Base-by-base conservation (phyloP, 37 sponge, comb jelly and placozoan genomes). In the Halisarca cf. caerulea region DNA sequence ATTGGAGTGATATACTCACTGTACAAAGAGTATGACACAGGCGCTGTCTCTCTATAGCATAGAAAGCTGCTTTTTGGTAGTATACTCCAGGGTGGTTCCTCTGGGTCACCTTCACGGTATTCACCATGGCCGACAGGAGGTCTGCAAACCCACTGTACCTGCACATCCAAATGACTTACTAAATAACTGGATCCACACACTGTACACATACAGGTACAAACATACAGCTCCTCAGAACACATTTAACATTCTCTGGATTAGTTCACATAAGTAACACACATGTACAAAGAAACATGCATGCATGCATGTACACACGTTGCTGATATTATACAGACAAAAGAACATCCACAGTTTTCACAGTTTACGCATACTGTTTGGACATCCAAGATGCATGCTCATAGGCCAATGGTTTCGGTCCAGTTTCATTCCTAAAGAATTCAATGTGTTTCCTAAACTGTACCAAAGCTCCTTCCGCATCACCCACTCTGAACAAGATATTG, bases 51-150 rank as follows among this genome's bases (percentile, higher is more conserved):
- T 89, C 83, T 30, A 89, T 87, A 44, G 93, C 88, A 68, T 87
- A 87, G 30, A 87, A 85, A 5, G 95, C 89, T 41, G 98, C 95
- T 24, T 94, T 87, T 54, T 92, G 85, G 88, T 93, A 97, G 88
- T 94, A 92, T 47, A 97, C 44, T 15, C 98, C 98, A 33, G 98
- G 98, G 82, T 97, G 93, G n/a, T 82, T 88, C 5, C 93, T 92
- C 88, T 97, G 86, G 23, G 82, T 79, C 24, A 77, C 84, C 38
- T 68, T 78, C n/a, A 88, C 45, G 1, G 83, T 66, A 51, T 59
- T 70, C 83, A 42, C 82, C 30, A 91, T 85, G 15, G 94, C 86
- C 39, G 94, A 69, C 57, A 96, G 93, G 30, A 96, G 80, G 62
- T 96, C 97, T 15, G 79, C 97, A 94, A 96, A 96, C 11, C 87